Conservation (phyloP, 1,140 invertebrate genomes). For the Bemisia tabaci region DNA sequence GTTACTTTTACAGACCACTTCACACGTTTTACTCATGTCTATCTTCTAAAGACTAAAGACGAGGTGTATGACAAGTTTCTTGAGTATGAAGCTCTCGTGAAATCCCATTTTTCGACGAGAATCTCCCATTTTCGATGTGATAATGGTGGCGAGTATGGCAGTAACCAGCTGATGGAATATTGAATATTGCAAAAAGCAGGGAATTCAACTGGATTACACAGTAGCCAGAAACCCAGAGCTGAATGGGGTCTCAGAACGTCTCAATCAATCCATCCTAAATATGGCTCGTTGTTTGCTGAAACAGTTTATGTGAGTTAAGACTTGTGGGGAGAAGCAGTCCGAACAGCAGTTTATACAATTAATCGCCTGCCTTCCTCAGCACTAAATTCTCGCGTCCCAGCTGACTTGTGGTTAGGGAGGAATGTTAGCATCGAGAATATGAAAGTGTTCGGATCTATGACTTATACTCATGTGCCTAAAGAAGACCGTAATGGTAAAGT, state of each 20-base stretch:
- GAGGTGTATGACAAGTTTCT: too few relatives aligned
- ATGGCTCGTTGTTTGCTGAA: slow-evolving; percentile 4
- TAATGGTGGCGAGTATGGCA: slow-evolving; percentile 12
- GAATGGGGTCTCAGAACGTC: slow-evolving; percentile 29
- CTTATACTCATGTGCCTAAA: slow-evolving; percentile 17
- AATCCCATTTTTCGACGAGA: too few relatives aligned
- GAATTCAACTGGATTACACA: slow-evolving; percentile 21
- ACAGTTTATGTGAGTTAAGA: slow-evolving; percentile 4
- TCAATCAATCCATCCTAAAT: too few relatives aligned
- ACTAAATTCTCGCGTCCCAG: slow-evolving; percentile 13
- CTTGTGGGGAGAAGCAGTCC: slow-evolving; percentile 15
- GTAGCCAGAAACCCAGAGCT: slow-evolving; percentile 27
- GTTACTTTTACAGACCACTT: too few relatives aligned
- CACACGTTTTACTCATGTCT: too few relatives aligned
- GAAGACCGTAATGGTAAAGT: slow-evolving; percentile 22
- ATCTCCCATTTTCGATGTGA: too few relatives aligned
- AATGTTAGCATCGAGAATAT: too few relatives aligned
- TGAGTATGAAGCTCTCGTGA: too few relatives aligned
- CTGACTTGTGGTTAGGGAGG: too few relatives aligned
- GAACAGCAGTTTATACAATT: slow-evolving; percentile 14
- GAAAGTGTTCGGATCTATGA: too few relatives aligned
- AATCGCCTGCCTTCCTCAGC: slow-evolving; percentile 10
- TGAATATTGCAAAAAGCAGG: slow-evolving; percentile 23
- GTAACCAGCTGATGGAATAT: slow-evolving; percentile 7
- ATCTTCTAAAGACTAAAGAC: too few relatives aligned